Evolutionary conservation across 2,113 vertebrate genomes (phyloP).

Genomic region (Symphodus melops): DNA sequence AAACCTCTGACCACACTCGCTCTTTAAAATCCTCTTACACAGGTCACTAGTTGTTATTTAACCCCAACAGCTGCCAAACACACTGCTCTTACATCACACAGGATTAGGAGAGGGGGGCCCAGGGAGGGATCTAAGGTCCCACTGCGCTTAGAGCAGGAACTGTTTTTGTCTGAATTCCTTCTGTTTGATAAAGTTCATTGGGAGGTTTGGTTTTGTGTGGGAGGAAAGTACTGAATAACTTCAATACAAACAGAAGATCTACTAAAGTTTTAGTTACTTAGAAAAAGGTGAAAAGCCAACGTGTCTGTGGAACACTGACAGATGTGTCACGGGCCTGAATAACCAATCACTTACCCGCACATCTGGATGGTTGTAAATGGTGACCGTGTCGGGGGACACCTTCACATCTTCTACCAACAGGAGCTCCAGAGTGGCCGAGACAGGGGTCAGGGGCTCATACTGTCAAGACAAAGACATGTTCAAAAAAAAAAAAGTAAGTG

Average conservation of each 20-base stretch:
- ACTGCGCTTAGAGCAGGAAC: background rate
- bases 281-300: background rate
- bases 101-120: constrained; percentile 33
- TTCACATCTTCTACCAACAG: constrained; percentile 93
- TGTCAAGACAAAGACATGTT: constrained; percentile 60
- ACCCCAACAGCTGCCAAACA: constrained; percentile 32
- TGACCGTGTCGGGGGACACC: constrained; percentile 85
- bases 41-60: constrained; percentile 53
- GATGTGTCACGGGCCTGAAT: background rate
- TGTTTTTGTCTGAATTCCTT: constrained; percentile 5
- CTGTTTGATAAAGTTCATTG: constrained; percentile 1
- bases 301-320: too few relatives aligned
- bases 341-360: constrained; percentile 82
- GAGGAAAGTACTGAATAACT: background rate
- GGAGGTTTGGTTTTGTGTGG: background rate
- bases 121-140: constrained; percentile 1
- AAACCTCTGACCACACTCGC: constrained; percentile 23
- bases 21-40: constrained; percentile 53
- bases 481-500: background rate
- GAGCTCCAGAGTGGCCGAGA: constrained; percentile 90
- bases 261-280: background rate
- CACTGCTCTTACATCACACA: constrained; percentile 19
- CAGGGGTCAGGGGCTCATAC: constrained; percentile 83
- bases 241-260: background rate
- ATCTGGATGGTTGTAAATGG: constrained; percentile 92